phyloP scores from a whole-genome alignment of 2,113 vertebrate species.

The Astur gentilis region DNA sequence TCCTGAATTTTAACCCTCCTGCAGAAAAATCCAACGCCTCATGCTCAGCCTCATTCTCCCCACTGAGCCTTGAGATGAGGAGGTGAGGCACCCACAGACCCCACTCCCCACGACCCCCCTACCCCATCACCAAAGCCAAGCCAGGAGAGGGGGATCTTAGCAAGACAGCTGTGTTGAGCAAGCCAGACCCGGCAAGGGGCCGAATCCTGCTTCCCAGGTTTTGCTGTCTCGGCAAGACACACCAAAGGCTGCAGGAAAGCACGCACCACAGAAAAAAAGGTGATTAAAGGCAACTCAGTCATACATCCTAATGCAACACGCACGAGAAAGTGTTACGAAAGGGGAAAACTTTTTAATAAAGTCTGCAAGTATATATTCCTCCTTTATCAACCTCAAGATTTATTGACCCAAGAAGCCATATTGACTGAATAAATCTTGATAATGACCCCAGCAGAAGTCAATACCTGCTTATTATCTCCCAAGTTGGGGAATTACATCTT shows the following conservation, averaged over 20 bases:
- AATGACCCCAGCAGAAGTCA: slow-evolving; percentile 75
- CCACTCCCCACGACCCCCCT: neutral
- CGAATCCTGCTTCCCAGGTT: neutral
- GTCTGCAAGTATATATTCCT: slow-evolving; percentile 74
- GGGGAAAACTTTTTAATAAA: slow-evolving; percentile 75
- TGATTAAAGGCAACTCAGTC: neutral
- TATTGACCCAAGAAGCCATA: slow-evolving; percentile 74
- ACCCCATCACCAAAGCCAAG: neutral
- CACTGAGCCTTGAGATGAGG: fast-evolving
- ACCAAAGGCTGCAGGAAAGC: neutral
- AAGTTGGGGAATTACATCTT: slow-evolving; percentile 71
- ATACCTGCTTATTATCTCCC: slow-evolving; percentile 78
- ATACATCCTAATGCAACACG: neutral
- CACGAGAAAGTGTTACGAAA: slow-evolving; percentile 1
- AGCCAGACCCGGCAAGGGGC: neutral
- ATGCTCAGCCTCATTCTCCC: neutral
- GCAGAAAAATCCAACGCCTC: neutral
- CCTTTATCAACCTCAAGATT: slow-evolving; percentile 76
- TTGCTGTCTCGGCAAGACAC: neutral
- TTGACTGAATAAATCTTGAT: slow-evolving; percentile 82
- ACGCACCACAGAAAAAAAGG: neutral
- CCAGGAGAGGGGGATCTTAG: neutral
- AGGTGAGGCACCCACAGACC: neutral
- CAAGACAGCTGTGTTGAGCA: neutral
- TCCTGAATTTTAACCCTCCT: neutral